Conservation (phyloP, 1,140 invertebrate species). For the Drosophila repleta region DNA sequence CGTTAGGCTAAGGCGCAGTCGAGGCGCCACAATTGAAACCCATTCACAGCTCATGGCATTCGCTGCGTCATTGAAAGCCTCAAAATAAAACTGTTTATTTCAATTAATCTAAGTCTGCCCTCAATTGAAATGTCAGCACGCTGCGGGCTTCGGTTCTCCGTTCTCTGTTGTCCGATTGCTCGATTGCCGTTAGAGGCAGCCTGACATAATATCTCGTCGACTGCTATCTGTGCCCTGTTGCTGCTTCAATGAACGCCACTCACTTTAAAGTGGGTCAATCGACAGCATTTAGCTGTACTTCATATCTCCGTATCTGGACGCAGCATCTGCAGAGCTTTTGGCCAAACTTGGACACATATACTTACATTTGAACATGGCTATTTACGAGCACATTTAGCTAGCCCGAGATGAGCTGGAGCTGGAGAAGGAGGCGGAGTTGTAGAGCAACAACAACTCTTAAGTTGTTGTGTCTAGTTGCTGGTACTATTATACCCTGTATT, state of each 20-base stretch:
- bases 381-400: slow-evolving; percentile 33
- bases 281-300: slow-evolving; percentile 70
- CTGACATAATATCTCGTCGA: slow-evolving; percentile 69
- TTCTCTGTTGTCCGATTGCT: no score
- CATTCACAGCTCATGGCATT: slow-evolving; percentile 22
- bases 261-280: slow-evolving; percentile 71
- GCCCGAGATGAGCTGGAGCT: not conserved
- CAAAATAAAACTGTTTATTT: slow-evolving; percentile 25
- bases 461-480: slow-evolving; percentile 4
- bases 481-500: slow-evolving; percentile 8
- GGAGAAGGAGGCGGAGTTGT: not conserved
- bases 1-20: not conserved
- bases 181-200: slow-evolving; percentile 33
- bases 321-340: slow-evolving; percentile 53
- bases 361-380: slow-evolving; percentile 51
- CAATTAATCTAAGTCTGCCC: slow-evolving; percentile 56
- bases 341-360: slow-evolving; percentile 48
- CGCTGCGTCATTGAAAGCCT: slow-evolving; percentile 42
- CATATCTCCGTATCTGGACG: slow-evolving; percentile 49
- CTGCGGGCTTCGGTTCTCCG: slow-evolving; percentile 3
- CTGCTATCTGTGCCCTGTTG: slow-evolving; percentile 17
- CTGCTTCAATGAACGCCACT: slow-evolving; percentile 11
- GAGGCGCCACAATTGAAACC: slow-evolving; percentile 22
- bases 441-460: not conserved
- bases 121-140: slow-evolving; percentile 76